phyloP scores from a whole-genome alignment of 2,888 invertebrate genomes.

The Lasioglossum pauxillum region DNA sequence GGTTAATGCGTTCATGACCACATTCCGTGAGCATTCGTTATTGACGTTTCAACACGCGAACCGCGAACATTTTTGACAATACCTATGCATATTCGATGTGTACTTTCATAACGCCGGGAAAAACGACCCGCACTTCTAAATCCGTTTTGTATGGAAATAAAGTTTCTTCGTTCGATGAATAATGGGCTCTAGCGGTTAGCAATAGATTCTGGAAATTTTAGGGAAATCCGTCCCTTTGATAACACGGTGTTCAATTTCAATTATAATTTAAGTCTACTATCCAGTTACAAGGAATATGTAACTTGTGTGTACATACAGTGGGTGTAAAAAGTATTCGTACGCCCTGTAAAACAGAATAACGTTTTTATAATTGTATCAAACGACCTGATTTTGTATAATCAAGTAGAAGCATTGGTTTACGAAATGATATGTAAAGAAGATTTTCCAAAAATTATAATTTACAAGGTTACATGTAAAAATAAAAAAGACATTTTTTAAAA shows the following conservation, averaged over 20 bases:
- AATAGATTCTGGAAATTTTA: neutral
- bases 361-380: no score
- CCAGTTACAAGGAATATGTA: neutral
- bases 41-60: constrained; percentile 58
- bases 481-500: no score
- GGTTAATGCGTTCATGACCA: constrained; percentile 72
- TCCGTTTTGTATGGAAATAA: neutral
- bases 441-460: no score
- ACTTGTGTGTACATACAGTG: neutral
- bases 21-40: constrained; percentile 72
- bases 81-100: neutral
- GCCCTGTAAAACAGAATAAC: no score
- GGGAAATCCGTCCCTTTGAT: neutral
- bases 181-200: neutral
- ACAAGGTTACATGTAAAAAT: no score
- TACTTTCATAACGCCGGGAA: neutral
- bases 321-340: no score
- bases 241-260: neutral
- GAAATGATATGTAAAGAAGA: no score
- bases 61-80: constrained; percentile 50
- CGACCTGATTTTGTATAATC: no score
- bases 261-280: neutral
- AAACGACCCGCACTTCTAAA: neutral
- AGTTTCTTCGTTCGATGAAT: neutral
- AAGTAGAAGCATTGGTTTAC: no score